These are phyloP conservation scores for Tinea semifulvella DNA, from an alignment of 2,888 invertebrate species.

Conservation along the genomic window DNA sequence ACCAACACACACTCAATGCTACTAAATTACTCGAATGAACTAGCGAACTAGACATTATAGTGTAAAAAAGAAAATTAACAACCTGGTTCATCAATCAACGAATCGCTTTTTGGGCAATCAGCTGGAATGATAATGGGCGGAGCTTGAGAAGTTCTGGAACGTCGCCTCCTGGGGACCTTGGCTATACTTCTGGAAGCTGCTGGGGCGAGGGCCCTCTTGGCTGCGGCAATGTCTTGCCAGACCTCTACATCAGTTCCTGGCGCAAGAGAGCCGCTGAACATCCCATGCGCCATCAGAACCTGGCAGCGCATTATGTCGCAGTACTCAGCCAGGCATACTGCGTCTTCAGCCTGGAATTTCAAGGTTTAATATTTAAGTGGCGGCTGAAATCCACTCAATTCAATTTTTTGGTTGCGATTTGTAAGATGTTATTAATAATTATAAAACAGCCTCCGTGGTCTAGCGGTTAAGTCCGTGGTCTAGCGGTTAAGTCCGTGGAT, in stretches of 20 bases:
- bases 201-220: slow-evolving; percentile 69
- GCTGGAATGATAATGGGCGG: slow-evolving; percentile 19
- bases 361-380: background rate
- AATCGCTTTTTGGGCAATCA: slow-evolving; percentile 46
- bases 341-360: slow-evolving; percentile 79
- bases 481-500: too few species aligned
- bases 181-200: slow-evolving; percentile 62
- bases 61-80: background rate
- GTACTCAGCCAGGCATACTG: slow-evolving; percentile 92
- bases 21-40: too few species aligned
- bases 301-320: slow-evolving; percentile 97
- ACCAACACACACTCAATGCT: too few species aligned
- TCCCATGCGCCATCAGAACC: slow-evolving; percentile 79
- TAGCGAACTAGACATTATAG: too few species aligned
- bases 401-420: too few species aligned
- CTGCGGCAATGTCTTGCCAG: slow-evolving; percentile 82
- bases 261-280: slow-evolving; percentile 71
- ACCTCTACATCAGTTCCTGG: slow-evolving; percentile 83
- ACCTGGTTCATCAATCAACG: slow-evolving; percentile 33
- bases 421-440: too few species aligned
- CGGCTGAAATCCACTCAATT: too few species aligned
- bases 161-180: slow-evolving; percentile 41
- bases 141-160: slow-evolving; percentile 26
- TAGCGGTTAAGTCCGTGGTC: too few species aligned
- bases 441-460: too few species aligned